These are phyloP conservation scores for Mythimna loreyi DNA, from an alignment of 2,888 invertebrate species.

Conservation along the genomic window DNA sequence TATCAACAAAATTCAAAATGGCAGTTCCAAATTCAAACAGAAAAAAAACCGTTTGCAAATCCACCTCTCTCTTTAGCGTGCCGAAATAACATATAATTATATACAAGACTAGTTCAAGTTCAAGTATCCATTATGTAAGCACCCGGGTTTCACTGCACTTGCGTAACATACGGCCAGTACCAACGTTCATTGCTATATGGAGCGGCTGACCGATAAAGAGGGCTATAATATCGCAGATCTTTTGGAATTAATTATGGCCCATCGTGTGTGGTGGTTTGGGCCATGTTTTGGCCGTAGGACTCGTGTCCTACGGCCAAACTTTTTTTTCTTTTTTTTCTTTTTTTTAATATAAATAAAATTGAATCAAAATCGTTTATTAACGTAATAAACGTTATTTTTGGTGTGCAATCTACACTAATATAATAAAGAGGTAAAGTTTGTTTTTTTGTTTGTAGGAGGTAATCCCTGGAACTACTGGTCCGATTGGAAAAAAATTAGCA, in stretches of 20 bases:
- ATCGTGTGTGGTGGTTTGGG: constrained; percentile 9
- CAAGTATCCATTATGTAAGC: constrained; percentile 36
- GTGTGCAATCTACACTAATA: no score
- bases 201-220: constrained; percentile 1
- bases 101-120: constrained; percentile 47
- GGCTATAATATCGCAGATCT: neutral
- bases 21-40: constrained; percentile 21
- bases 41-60: constrained; percentile 46
- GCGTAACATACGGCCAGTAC: constrained; percentile 29
- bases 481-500: no score
- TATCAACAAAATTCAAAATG: constrained; percentile 30
- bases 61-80: constrained; percentile 56
- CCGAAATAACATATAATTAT: constrained; percentile 55
- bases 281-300: neutral
- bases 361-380: no score
- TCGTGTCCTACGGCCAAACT: no score
- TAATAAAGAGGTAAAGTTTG: no score
- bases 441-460: no score
- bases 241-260: constrained; percentile 25
- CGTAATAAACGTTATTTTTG: no score
- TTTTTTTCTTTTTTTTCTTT: no score
- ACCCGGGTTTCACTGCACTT: constrained; percentile 37
- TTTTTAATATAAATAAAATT: no score
- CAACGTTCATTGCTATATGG: constrained; percentile 21
- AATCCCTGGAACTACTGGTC: no score